A percentile compares a stretch with the other conserved stretches of the same genome.
phyloP scores from a whole-genome alignment of 2,888 invertebrate species.

The Bursaphelenchus okinawaensis region DNA sequence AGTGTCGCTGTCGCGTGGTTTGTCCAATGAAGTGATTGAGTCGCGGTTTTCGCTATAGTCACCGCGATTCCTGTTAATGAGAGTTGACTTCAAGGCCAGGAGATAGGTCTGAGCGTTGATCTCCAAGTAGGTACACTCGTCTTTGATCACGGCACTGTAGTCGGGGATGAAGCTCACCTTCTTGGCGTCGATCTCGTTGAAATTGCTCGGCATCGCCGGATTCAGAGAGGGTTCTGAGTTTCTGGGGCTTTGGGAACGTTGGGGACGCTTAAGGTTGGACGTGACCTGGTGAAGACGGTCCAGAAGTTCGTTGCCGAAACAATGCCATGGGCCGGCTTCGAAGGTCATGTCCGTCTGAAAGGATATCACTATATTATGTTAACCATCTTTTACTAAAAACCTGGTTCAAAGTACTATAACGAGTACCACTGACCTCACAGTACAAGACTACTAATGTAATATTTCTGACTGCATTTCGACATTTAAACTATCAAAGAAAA shows the following conservation, averaged over 20 bases:
- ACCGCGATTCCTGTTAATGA: slow-evolving; percentile 10
- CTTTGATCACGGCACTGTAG: slow-evolving; percentile 41
- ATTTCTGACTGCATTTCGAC: no score
- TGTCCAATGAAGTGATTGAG: background rate
- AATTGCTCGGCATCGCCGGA: slow-evolving; percentile 12
- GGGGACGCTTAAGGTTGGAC: slow-evolving; percentile 11
- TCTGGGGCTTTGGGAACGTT: slow-evolving; percentile 19
- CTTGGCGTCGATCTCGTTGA: slow-evolving; percentile 22
- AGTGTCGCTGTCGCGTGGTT: background rate
- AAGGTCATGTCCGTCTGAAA: slow-evolving; percentile 64
- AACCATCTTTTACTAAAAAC: background rate
- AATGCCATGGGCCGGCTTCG: slow-evolving; percentile 92
- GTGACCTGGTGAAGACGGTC: slow-evolving; percentile 14
- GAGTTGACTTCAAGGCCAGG: slow-evolving; percentile 43
- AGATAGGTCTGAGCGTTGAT: slow-evolving; percentile 43
- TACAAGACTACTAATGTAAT: no score
- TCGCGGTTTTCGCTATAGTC: slow-evolving; percentile 1
- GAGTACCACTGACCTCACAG: background rate
- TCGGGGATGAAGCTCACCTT: slow-evolving; percentile 50
- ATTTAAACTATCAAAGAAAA: no score
- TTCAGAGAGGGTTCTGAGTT: slow-evolving; percentile 20
- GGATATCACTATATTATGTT: background rate
- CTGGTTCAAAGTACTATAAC: slow-evolving; percentile 10
- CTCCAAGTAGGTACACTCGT: slow-evolving; percentile 52
- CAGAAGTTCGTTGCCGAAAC: slow-evolving; percentile 70